phyloP scores from a whole-genome alignment of 1,140 invertebrate species.

The Penaeus japonicus region DNA sequence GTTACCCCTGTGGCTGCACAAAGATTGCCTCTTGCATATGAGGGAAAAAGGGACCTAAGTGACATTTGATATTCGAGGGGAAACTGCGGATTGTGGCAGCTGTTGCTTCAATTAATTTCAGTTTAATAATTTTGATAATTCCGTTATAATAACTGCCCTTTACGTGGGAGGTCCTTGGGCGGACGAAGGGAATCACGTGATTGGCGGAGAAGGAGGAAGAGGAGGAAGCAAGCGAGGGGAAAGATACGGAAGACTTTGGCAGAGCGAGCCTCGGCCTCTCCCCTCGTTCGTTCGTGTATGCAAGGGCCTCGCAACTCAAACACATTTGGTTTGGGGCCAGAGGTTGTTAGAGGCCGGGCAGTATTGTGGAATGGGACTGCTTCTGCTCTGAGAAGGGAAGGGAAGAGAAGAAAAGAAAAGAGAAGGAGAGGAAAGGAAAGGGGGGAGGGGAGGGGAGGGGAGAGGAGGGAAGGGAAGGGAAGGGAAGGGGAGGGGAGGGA shows the following conservation, averaged over 20 bases:
- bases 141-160: background rate
- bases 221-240: no score
- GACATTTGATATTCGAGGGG: slow-evolving; percentile 35
- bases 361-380: slow-evolving; percentile 15
- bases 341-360: slow-evolving; percentile 26
- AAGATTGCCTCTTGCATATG: slow-evolving; percentile 48
- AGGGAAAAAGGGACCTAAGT: slow-evolving; percentile 47
- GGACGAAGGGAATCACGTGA: background rate
- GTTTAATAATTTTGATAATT: slow-evolving; percentile 48
- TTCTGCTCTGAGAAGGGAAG: background rate
- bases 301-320: background rate
- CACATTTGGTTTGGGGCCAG: slow-evolving; percentile 29
- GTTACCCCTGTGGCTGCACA: slow-evolving; percentile 53
- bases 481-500: background rate
- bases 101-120: slow-evolving; percentile 47
- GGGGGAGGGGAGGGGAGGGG: background rate
- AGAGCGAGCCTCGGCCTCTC: background rate
- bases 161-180: background rate
- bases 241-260: no score
- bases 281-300: slow-evolving; percentile 23
- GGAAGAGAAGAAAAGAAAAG: no score
- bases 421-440: background rate
- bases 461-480: background rate
- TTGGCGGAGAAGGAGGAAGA: background rate
- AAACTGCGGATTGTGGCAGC: slow-evolving; percentile 34